Base-by-base conservation (phyloP, 2,888 invertebrate genomes). In the Dastarcus helophoroides region DNA sequence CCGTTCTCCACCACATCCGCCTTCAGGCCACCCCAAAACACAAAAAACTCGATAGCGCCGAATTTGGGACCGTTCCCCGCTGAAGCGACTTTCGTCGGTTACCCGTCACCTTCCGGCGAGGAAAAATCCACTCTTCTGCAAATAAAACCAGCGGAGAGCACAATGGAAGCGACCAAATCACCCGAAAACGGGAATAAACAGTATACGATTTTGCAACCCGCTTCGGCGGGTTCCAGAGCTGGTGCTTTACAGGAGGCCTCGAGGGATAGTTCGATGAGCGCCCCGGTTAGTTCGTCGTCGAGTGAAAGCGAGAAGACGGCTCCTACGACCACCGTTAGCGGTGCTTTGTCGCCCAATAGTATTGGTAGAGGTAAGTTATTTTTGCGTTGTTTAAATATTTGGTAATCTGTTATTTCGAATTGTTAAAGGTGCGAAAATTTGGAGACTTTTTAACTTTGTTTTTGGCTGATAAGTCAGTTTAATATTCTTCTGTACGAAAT, bases 131-230 rank as follows among this genome's bases (percentile, higher is more conserved):
- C 62, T 26, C 53, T 68, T 31, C 51, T 63, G 36, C 66, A 63
- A 44, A 51, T 68, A 37, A 68, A 68, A 53, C 38, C 53, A 27
- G 33, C 46, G 2, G 50, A 46, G 41, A 31, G 45, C 7, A 46
- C 41, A 14, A 40, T 41, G 26, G 42, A 57, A 31, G 33, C 55
- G 1, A 52, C 47, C 22, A 55, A 51, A 42, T 63, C 64, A 31
- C 63, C 63, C 14, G 65, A 48, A 50, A 48, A 56, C 44, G 48
- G 69, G 63, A 76, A 76, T 37, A 88, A 88, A 62, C 85, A 86
- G 57, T 88, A 86, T 55, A 88, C 86, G 37, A 85, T 85, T 44
- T 65, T 88, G 39, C 86, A 88, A 60, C 86, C 86, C 1, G 85
- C 85, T 7, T 79, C 79, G 15, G 71, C 75, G 1, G 81, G 83